Evolutionary conservation across 2,113 vertebrate genomes (phyloP).

Genomic region (Poecilia latipinna): DNA sequence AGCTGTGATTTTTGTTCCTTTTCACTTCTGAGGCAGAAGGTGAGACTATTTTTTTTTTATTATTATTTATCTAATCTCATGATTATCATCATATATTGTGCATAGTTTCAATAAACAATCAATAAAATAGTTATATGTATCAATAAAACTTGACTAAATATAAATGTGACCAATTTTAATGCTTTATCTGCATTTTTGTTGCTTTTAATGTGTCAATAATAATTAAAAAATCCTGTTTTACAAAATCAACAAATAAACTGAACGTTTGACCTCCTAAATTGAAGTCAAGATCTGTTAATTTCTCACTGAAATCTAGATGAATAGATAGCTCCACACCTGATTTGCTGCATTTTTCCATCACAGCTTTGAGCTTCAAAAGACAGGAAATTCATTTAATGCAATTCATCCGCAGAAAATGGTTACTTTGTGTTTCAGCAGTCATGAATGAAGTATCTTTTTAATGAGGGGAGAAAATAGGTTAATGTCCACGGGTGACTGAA

Average conservation of each 20-base stretch:
- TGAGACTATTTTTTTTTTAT: constrained; percentile 27
- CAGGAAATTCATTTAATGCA: constrained; percentile 45
- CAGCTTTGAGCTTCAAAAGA: not conserved
- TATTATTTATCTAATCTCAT: not conserved
- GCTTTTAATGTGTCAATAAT: not conserved
- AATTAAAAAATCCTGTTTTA: not conserved
- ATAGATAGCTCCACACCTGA: constrained; percentile 4
- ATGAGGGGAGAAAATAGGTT: constrained; percentile 62
- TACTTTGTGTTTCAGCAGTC: constrained; percentile 57
- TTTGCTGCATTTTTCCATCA: not conserved
- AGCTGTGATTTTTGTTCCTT: constrained; percentile 43
- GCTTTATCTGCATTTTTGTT: not conserved
- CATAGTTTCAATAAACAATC: not conserved
- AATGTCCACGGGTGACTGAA: constrained; percentile 57
- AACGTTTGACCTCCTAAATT: constrained; percentile 18
- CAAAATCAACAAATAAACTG: not conserved
- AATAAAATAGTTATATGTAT: no score
- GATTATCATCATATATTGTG: not conserved
- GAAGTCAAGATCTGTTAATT: constrained; percentile 5
- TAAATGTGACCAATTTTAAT: not conserved
- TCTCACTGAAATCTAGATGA: constrained; percentile 10
- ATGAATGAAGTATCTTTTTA: constrained; percentile 57
- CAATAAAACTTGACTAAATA: no score
- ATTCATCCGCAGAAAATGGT: constrained; percentile 27
- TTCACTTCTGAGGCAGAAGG: constrained; percentile 54